These are phyloP conservation scores for Andrena bucephala DNA, from an alignment of 2,888 invertebrate genomes.

Conservation along the genomic window DNA sequence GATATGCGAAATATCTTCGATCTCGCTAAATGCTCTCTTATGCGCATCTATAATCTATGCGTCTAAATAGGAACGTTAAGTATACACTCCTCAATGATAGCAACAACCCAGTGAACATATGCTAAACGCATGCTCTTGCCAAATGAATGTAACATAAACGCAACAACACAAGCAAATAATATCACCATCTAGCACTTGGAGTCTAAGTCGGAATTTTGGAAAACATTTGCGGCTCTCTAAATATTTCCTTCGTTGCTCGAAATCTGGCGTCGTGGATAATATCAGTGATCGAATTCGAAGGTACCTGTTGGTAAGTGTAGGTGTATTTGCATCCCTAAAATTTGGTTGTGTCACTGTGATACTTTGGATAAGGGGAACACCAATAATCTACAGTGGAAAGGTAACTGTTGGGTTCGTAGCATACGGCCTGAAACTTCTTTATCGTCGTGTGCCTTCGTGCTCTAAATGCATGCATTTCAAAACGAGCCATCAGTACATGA, in stretches of 20 bases:
- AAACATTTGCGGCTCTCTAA: constrained; percentile 39
- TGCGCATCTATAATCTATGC: constrained; percentile 35
- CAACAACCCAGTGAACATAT: constrained; percentile 77
- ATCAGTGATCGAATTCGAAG: constrained; percentile 11
- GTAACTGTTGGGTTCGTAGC: not conserved
- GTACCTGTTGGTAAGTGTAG: constrained; percentile 12
- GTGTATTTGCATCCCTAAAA: constrained; percentile 21
- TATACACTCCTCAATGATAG: constrained; percentile 38
- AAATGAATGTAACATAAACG: constrained; percentile 73
- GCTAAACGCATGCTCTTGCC: constrained; percentile 80
- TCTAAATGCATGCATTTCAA: constrained; percentile 38
- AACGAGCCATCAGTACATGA: not conserved
- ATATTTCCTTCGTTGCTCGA: constrained; percentile 1
- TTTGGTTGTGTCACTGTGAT: constrained; percentile 7
- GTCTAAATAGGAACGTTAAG: constrained; percentile 31
- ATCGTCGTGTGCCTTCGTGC: constrained; percentile 17
- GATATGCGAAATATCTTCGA: constrained; percentile 1
- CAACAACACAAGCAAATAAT: constrained; percentile 72
- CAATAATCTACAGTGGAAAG: constrained; percentile 17
- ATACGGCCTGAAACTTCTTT: constrained; percentile 14
- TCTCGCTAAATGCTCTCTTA: constrained; percentile 8
- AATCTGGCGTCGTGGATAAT: not conserved
- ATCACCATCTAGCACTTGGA: constrained; percentile 64
- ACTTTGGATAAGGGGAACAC: not conserved
- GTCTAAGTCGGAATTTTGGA: constrained; percentile 36